phyloP scores from a whole-genome alignment of 1,140 invertebrate species.

The Cherax quadricarinatus region DNA sequence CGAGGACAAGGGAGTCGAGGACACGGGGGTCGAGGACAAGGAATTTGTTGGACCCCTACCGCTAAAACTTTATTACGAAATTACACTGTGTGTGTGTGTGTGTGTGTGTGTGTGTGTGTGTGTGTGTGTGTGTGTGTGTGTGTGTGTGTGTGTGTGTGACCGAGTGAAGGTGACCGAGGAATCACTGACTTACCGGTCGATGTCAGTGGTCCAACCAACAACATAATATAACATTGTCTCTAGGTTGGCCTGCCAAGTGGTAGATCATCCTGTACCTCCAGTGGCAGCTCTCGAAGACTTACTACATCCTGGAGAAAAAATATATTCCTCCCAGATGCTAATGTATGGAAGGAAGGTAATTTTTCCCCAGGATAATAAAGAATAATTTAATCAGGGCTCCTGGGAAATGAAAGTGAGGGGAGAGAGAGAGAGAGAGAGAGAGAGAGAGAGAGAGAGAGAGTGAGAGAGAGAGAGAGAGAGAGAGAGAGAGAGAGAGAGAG shows the following conservation, averaged over 20 bases:
- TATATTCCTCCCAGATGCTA: not conserved
- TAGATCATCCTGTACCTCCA: not conserved
- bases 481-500: not conserved
- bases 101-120: too few relatives aligned
- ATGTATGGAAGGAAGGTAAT: conserved; percentile 16
- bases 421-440: not conserved
- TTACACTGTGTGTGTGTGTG: too few relatives aligned
- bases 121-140: too few relatives aligned
- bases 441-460: not conserved
- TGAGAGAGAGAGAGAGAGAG: conserved; percentile 10
- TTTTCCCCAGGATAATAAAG: conserved; percentile 12
- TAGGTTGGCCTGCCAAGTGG: not conserved
- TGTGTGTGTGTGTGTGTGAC: too few relatives aligned
- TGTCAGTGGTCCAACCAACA: too few relatives aligned
- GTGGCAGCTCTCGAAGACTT: not conserved
- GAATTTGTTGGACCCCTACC: too few relatives aligned
- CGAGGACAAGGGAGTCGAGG: too few relatives aligned
- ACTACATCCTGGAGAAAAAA: not conserved
- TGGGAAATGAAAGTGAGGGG: not conserved
- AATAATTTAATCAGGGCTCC: conserved; percentile 20
- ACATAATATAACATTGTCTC: too few relatives aligned
- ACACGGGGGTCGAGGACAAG: too few relatives aligned
- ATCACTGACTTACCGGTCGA: too few relatives aligned
- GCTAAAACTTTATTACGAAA: too few relatives aligned
- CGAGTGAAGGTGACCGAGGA: too few relatives aligned